These are phyloP conservation scores for Allacma fusca DNA, from an alignment of 2,888 invertebrate genomes.

Conservation along the genomic window DNA sequence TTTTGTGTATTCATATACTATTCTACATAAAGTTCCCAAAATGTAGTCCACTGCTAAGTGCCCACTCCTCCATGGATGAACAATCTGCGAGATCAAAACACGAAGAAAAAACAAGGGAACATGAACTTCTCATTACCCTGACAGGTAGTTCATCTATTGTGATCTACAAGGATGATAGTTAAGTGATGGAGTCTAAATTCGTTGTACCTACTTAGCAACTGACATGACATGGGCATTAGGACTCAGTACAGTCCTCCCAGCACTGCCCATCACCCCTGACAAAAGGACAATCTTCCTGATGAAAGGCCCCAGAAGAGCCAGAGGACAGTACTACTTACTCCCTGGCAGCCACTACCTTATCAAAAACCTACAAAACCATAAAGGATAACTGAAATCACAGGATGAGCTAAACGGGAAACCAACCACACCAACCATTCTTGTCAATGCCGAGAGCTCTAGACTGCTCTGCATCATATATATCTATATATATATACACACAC, in stretches of 20 bases:
- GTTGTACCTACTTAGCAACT: conserved; percentile 10
- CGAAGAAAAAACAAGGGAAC: background rate
- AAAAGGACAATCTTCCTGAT: conserved; percentile 3
- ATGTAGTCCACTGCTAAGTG: too few relatives aligned
- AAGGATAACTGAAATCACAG: too few relatives aligned
- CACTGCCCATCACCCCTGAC: background rate
- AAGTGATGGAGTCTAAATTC: conserved; percentile 35
- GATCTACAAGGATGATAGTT: conserved; percentile 33
- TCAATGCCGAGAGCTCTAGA: too few relatives aligned
- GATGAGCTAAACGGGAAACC: too few relatives aligned
- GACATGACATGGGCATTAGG: conserved; percentile 36
- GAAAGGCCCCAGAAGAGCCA: background rate
- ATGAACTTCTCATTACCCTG: conserved; percentile 29
- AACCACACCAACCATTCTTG: too few relatives aligned
- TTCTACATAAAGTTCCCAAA: too few relatives aligned
- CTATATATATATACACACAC: too few relatives aligned
- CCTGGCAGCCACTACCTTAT: background rate
- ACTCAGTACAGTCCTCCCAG: background rate
- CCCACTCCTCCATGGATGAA: too few relatives aligned
- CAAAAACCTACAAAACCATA: too few relatives aligned
- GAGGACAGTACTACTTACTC: background rate
- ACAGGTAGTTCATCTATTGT: conserved; percentile 29
- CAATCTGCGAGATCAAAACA: background rate
- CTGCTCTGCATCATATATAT: too few relatives aligned
- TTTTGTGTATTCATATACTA: too few relatives aligned